These are phyloP conservation scores for Halisarca cf. caerulea DNA, from an alignment of 37 sponge, comb jelly and placozoan species.

Conservation along the genomic window DNA sequence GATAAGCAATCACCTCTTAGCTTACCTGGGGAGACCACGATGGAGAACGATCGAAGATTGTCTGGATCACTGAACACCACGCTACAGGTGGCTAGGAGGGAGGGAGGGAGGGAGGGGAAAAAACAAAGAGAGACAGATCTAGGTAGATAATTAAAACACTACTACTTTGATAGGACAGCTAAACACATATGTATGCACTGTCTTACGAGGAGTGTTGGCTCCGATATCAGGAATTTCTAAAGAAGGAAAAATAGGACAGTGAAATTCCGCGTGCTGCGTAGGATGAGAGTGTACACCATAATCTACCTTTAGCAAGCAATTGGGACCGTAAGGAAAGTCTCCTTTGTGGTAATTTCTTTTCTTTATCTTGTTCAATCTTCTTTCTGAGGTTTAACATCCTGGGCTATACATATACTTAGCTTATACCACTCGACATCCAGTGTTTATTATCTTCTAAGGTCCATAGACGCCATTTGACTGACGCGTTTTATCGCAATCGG, in stretches of 20 bases:
- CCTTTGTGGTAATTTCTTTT: conserved; percentile 23
- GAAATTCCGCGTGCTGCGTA: not conserved
- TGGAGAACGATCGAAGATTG: conserved; percentile 40
- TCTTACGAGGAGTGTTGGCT: conserved; percentile 57
- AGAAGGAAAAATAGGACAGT: not conserved
- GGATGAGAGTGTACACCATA: not conserved
- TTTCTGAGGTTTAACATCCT: conserved; percentile 5
- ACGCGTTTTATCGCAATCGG: too few relatives aligned
- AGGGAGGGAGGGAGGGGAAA: not conserved
- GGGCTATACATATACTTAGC: too few relatives aligned
- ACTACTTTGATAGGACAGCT: too few relatives aligned
- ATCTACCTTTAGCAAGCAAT: conserved; percentile 51
- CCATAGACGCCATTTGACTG: too few relatives aligned
- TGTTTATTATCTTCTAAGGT: too few relatives aligned
- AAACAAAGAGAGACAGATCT: not conserved
- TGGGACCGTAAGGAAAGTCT: conserved; percentile 68
- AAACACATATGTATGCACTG: too few relatives aligned
- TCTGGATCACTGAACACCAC: conserved; percentile 56
- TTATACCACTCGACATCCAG: too few relatives aligned
- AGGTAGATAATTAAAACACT: not conserved
- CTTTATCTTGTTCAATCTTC: not conserved
- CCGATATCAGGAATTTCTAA: conserved; percentile 67
- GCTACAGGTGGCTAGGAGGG: conserved; percentile 47
- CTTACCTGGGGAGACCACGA: conserved; percentile 64
- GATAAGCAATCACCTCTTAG: too few relatives aligned